These are phyloP conservation scores for Pyrgilauda ruficollis DNA, from an alignment of 2,113 vertebrate genomes.

Conservation along the genomic window DNA sequence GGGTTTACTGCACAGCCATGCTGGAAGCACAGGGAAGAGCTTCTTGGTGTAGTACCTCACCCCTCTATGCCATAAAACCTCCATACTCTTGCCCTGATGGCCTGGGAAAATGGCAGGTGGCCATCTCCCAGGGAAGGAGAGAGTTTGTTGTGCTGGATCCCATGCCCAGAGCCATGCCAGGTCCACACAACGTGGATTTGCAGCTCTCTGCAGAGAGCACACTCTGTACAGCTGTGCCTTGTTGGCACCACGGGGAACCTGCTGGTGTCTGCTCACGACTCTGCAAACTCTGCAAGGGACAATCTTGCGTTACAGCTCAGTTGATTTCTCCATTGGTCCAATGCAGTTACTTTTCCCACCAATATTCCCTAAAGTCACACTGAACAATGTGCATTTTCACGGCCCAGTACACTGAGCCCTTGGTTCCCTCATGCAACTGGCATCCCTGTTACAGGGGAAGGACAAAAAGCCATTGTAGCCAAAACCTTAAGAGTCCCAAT, in stretches of 20 bases:
- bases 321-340: background rate
- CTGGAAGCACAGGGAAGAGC: background rate
- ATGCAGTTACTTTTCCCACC: background rate
- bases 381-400: background rate
- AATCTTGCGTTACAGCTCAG: background rate
- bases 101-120: background rate
- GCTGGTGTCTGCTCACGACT: rapidly evolving
- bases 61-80: background rate
- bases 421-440: background rate
- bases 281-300: background rate
- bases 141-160: background rate
- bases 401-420: background rate
- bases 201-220: background rate
- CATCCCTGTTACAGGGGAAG: background rate
- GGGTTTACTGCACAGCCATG: background rate
- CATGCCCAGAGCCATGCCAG: background rate
- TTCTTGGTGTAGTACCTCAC: background rate
- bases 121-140: background rate
- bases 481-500: background rate
- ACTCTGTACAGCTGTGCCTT: background rate
- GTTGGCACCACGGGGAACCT: background rate
- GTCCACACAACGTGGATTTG: rapidly evolving
- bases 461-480: slow-evolving; percentile 12
- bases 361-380: background rate
- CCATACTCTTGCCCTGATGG: background rate